Conservation (phyloP, 2,113 vertebrate species). For the Anguilla rostrata region DNA sequence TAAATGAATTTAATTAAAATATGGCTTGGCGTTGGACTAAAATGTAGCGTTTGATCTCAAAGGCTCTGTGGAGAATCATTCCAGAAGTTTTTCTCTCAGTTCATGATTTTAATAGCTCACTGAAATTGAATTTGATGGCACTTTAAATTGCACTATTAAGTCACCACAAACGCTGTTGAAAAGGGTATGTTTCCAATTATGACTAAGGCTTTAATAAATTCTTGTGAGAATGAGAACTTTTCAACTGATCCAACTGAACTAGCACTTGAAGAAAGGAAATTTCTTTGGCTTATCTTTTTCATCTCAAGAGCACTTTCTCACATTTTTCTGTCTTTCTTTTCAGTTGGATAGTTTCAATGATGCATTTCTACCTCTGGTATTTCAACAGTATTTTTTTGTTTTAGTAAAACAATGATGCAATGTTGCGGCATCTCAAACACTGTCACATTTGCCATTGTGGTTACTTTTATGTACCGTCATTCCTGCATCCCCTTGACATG, state of each 20-base stretch:
- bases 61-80: neutral
- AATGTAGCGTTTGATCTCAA: neutral
- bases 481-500: neutral
- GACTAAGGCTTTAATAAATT: constrained; percentile 24
- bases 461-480: neutral
- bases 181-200: constrained; percentile 14
- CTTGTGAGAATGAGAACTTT: neutral
- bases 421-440: neutral
- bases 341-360: neutral
- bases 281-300: neutral
- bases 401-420: neutral
- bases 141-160: neutral
- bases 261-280: neutral
- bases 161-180: constrained; percentile 9
- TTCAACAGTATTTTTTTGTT: neutral
- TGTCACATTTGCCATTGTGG: neutral
- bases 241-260: neutral
- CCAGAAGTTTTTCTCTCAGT: neutral
- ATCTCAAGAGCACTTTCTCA: neutral
- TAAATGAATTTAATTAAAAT: no score
- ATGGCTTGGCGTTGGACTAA: neutral
- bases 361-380: neutral
- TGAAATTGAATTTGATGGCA: neutral
- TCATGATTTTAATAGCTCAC: neutral
- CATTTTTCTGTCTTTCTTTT: neutral